These are phyloP conservation scores for Volucella inanis DNA, from an alignment of 2,888 invertebrate species.

Conservation along the genomic window DNA sequence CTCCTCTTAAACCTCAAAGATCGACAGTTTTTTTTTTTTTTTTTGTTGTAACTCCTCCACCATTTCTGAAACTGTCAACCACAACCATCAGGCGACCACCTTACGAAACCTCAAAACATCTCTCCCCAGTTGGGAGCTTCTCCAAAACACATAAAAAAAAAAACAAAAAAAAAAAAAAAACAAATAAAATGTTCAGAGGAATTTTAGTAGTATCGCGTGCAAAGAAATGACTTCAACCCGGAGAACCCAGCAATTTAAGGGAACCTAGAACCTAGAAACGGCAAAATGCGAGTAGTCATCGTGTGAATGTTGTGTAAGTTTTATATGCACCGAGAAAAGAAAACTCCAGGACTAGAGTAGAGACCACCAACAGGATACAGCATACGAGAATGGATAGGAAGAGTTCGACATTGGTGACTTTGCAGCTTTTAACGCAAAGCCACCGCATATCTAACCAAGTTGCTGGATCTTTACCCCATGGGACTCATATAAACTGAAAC, in stretches of 20 bases:
- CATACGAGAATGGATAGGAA: background rate
- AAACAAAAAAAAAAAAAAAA: constrained; percentile 12
- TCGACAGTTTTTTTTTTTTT: constrained; percentile 16
- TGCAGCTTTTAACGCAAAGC: constrained; percentile 32
- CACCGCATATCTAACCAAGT: constrained; percentile 7
- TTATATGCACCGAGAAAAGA: no score
- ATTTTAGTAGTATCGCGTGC: constrained; percentile 33
- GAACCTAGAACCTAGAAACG: background rate
- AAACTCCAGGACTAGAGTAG: no score
- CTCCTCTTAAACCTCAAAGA: background rate
- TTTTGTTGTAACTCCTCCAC: constrained; percentile 3
- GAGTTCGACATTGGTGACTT: constrained; percentile 15
- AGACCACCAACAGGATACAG: no score
- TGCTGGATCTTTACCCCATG: background rate
- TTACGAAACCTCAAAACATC: background rate
- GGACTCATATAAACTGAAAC: constrained; percentile 44
- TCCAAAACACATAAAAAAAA: background rate
- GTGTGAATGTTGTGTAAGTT: background rate
- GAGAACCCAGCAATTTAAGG: background rate
- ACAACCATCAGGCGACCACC: background rate
- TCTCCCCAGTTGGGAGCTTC: accelerated
- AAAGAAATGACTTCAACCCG: constrained; percentile 1
- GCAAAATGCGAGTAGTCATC: constrained; percentile 25
- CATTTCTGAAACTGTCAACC: constrained; percentile 12
- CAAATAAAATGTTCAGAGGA: constrained; percentile 5